Evolutionary conservation across 2,888 invertebrate genomes (phyloP).

Genomic region (Augiades crinisus): DNA sequence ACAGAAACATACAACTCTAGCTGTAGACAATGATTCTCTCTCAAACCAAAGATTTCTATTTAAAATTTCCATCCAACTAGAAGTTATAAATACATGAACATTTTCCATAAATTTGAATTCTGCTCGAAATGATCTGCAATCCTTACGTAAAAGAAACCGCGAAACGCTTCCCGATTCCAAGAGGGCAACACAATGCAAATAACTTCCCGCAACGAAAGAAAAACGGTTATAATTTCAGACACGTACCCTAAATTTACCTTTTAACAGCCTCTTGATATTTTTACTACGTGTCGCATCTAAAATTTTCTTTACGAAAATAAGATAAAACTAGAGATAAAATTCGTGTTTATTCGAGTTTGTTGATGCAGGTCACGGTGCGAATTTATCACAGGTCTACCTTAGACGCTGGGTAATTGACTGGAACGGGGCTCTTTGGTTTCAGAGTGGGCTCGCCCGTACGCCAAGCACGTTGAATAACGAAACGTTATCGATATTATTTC

Average conservation of each 20-base stretch:
- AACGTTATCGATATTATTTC: conserved; percentile 5
- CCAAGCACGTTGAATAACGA: conserved; percentile 7
- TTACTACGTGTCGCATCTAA: conserved; percentile 63
- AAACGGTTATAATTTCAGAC: conserved; percentile 61
- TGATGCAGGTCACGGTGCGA: conserved; percentile 65
- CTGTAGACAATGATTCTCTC: no score
- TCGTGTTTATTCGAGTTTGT: conserved; percentile 53
- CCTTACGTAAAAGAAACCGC: neutral
- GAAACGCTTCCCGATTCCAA: conserved; percentile 5
- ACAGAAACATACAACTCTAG: no score
- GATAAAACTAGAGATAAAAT: conserved; percentile 61
- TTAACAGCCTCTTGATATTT: conserved; percentile 71
- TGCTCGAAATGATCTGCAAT: conserved; percentile 1
- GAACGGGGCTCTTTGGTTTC: conserved; percentile 47
- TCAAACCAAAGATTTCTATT: no score
- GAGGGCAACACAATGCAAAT: conserved; percentile 27
- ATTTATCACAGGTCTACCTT: conserved; percentile 65
- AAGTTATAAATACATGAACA: neutral
- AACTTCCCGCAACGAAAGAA: conserved; percentile 40
- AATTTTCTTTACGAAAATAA: conserved; percentile 58
- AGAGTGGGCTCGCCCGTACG: conserved; percentile 10
- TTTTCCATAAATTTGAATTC: neutral
- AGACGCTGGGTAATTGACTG: conserved; percentile 61
- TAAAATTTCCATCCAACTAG: no score
- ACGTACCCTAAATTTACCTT: conserved; percentile 71